Evolutionary conservation across 53 echinoderm and acorn worm species (phyloP).

Genomic region (Temnopleurus reevesii): DNA sequence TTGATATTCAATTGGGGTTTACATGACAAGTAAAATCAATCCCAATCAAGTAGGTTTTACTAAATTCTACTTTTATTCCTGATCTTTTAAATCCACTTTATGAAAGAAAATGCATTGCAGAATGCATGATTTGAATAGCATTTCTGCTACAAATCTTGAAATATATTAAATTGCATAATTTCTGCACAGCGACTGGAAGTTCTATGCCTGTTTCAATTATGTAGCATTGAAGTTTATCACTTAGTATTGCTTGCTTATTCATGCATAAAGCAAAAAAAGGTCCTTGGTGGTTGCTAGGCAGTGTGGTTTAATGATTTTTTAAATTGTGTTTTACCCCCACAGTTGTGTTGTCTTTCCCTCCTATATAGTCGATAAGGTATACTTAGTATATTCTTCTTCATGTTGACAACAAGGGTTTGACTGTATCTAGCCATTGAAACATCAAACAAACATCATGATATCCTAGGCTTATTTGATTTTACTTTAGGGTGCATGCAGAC

Average conservation of each 20-base stretch:
- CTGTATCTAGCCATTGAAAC: conserved; percentile 11
- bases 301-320: background rate
- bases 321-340: conserved; percentile 16
- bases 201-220: background rate
- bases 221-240: background rate
- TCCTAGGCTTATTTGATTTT: background rate
- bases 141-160: too few relatives aligned
- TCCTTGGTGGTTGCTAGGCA: background rate
- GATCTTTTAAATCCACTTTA: too few relatives aligned
- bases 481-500: conserved; percentile 11
- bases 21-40: too few relatives aligned
- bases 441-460: conserved; percentile 3
- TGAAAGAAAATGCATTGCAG: too few relatives aligned
- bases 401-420: background rate
- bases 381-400: conserved; percentile 27
- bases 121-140: too few relatives aligned
- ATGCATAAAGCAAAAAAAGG: background rate
- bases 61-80: too few relatives aligned
- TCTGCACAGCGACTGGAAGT: background rate
- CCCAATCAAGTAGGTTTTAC: too few relatives aligned
- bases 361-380: background rate
- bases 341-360: background rate
- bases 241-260: background rate
- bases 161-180: too few relatives aligned
- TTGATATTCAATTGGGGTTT: too few relatives aligned